Evolutionary conservation across 2,113 vertebrate species (phyloP), one percentile per base, ranked within the genome.

Genomic region (Salvelinus fontinalis): DNA sequence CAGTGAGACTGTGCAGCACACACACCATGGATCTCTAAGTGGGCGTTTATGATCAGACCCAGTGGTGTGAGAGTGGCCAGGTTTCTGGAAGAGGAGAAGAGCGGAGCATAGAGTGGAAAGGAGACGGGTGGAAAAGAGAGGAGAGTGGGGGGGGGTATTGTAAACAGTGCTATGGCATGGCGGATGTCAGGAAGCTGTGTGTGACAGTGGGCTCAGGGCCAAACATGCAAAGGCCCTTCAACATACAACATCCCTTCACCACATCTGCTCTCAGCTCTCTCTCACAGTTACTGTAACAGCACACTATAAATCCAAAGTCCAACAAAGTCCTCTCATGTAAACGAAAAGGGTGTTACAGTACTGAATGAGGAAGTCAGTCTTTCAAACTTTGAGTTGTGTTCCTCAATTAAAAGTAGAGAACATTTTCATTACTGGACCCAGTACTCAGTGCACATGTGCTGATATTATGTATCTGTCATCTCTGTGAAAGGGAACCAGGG

Each of bases 151-250:
- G 83, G 79, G 67, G 75, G 83, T 77, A 82, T 84, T 89, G 84
- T 93, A 93, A 93, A 94, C 91, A 91, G 62, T 16, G 54, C 77
- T 60, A 57, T 85, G 89, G 85, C 87, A 89, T 92, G 91, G 90
- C 81, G 87, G 90, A 85, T 84, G 86, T 93, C 90, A 92, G 91
- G 86, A 91, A 89, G 84, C 79, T 68, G 66, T 81, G 77, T 91
- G 90, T 93, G 91, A 92, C 91, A 90, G 85, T 80, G 73, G 88
- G 87, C 89, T 84, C 76, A 9, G 57, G 68, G 88, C 84, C 89
- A 89, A 90, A 81, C 86, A 79, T 70, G 82, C 77, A 2, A 82
- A 60, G 75, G 73, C 71, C 80, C 75, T 81, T 76, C 85, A 84
- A 85, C 79, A 44, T 84, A 75, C 75, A 80, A 82, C 76, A 80